Evolutionary conservation across 2,888 invertebrate species (phyloP).

Genomic region (Melikaiella ostensackeni): DNA sequence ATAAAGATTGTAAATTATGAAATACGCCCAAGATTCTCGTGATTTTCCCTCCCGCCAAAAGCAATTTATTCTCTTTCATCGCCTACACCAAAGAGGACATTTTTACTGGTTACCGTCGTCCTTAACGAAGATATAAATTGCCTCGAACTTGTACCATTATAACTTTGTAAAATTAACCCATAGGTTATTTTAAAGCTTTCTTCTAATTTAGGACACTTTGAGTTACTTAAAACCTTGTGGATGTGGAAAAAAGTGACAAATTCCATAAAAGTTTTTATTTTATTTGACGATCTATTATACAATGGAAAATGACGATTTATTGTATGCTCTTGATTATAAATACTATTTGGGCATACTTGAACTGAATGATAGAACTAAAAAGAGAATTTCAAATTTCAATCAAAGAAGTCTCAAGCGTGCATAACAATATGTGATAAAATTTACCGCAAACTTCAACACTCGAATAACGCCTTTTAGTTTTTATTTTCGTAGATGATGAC

Average conservation of each 20-base stretch:
- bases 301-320: constrained; percentile 19
- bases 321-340: constrained; percentile 13
- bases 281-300: constrained; percentile 31
- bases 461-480: not conserved
- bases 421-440: constrained; percentile 22
- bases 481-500: not conserved
- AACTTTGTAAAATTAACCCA: constrained; percentile 26
- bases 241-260: not conserved
- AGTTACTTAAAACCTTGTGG: not conserved
- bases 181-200: constrained; percentile 1
- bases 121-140: constrained; percentile 32
- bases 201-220: not conserved
- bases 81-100: constrained; percentile 28
- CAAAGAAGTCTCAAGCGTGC: not conserved
- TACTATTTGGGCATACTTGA: not conserved
- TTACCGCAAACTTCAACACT: constrained; percentile 34
- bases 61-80: constrained; percentile 33
- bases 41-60: constrained; percentile 12
- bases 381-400: not conserved
- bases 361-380: not conserved
- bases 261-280: constrained; percentile 13
- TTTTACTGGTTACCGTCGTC: constrained; percentile 28
- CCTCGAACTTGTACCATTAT: constrained; percentile 30
- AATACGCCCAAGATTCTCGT: constrained; percentile 10
- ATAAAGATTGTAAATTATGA: constrained; percentile 38